Evolutionary conservation across 2,113 vertebrate genomes (phyloP).

Genomic region (Neodon shergylaensis): DNA sequence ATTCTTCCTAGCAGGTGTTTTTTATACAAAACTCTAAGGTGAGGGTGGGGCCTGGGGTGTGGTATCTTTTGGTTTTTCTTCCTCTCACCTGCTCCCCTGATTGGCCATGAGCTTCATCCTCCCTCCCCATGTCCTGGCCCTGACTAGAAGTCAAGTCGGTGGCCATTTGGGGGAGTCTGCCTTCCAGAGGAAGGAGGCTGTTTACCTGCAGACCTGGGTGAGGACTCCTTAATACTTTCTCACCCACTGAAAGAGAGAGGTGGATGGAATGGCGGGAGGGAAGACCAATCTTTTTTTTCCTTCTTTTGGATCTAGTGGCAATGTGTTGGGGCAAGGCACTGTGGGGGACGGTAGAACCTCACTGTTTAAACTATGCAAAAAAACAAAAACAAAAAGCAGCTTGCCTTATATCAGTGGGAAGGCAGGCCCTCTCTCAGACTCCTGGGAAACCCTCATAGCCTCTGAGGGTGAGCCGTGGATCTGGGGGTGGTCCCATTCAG

Average conservation of each 20-base stretch:
- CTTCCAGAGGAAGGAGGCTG: neutral
- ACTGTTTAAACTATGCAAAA: constrained; percentile 88
- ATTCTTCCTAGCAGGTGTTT: constrained; percentile 83
- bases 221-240: neutral
- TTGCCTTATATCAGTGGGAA: constrained; percentile 86
- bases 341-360: constrained; percentile 76
- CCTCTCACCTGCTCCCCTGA: constrained; percentile 78
- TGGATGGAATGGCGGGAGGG: constrained; percentile 51
- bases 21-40: constrained; percentile 82
- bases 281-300: constrained; percentile 53
- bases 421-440: constrained; percentile 75
- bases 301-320: constrained; percentile 80
- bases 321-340: constrained; percentile 76
- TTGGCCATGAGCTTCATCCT: constrained; percentile 70
- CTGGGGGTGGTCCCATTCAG: constrained; percentile 27
- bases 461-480: constrained; percentile 51
- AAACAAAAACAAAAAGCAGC: constrained; percentile 73
- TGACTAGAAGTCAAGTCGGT: neutral
- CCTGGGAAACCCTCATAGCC: constrained; percentile 68
- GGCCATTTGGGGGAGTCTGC: neutral
- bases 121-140: neutral
- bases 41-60: constrained; percentile 36
- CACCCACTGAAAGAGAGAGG: neutral
- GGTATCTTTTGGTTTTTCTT: constrained; percentile 62
- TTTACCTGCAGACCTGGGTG: neutral